Evolutionary conservation across 2,113 vertebrate species (phyloP).

Genomic region (Periophthalmus modestus): DNA sequence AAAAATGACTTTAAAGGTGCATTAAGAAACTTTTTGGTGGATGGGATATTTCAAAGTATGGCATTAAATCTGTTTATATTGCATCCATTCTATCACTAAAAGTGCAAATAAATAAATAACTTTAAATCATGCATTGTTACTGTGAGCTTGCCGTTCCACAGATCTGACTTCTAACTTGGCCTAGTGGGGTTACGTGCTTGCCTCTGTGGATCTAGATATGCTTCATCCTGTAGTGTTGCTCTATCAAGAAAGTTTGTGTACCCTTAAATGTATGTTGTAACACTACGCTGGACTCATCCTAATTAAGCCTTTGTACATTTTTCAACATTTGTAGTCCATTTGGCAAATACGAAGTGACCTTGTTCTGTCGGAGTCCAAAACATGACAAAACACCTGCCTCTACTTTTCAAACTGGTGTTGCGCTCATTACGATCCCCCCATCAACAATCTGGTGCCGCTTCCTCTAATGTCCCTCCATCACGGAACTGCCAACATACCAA

Average conservation of each 20-base stretch:
- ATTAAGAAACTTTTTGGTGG: too few species aligned
- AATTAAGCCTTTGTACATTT: neutral
- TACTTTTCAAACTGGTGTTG: slow-evolving; percentile 45
- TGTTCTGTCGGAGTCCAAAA: slow-evolving; percentile 55
- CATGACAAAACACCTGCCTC: slow-evolving; percentile 63
- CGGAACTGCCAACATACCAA: slow-evolving; percentile 57
- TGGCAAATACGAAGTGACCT: slow-evolving; percentile 52
- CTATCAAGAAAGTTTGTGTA: neutral
- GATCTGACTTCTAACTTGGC: too few species aligned
- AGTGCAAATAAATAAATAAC: neutral
- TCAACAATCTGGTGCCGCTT: slow-evolving; percentile 55
- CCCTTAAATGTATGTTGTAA: neutral
- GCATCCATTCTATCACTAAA: neutral
- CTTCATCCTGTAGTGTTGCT: neutral
- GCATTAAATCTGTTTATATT: too few species aligned
- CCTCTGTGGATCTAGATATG: too few species aligned
- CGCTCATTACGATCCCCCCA: slow-evolving; percentile 56
- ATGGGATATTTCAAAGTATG: too few species aligned
- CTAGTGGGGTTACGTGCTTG: too few species aligned
- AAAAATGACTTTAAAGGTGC: too few species aligned
- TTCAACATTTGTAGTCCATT: slow-evolving; percentile 9
- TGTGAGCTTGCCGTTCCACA: too few species aligned
- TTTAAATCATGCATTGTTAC: too few species aligned
- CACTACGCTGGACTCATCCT: neutral
- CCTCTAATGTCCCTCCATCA: slow-evolving; percentile 55